Evolutionary conservation across 2,888 invertebrate genomes (phyloP).

Genomic region (Plusia festucae): DNA sequence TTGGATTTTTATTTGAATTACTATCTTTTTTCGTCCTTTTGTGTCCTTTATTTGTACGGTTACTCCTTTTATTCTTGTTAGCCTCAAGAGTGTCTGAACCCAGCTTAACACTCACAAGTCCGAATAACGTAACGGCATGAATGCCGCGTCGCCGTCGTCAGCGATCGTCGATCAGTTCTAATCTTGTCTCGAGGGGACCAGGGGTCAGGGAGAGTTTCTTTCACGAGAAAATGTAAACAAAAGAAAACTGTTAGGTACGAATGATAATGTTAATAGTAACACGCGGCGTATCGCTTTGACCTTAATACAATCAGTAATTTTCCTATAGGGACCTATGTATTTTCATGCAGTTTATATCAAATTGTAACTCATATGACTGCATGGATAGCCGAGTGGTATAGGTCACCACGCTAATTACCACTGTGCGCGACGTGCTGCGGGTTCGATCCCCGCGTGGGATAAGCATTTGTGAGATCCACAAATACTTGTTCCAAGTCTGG

Average conservation of each 20-base stretch:
- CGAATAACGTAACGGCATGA: slow-evolving; percentile 23
- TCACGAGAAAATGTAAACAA: slow-evolving; percentile 59
- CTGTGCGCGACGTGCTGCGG: no score
- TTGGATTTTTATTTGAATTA: no score
- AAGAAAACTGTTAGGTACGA: slow-evolving; percentile 52
- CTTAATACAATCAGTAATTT: slow-evolving; percentile 66
- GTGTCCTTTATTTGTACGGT: no score
- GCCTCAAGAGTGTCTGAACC: background rate
- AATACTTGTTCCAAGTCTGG: no score
- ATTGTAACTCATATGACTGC: background rate
- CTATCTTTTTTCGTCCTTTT: no score
- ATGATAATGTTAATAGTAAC: slow-evolving; percentile 69
- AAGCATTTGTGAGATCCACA: no score
- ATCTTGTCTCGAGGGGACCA: slow-evolving; percentile 51
- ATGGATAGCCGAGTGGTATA: no score
- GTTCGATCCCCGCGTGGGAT: no score
- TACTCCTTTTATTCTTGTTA: no score
- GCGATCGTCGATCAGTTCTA: slow-evolving; percentile 28
- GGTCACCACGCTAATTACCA: no score
- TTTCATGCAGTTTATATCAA: slow-evolving; percentile 1
- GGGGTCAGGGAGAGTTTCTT: slow-evolving; percentile 54
- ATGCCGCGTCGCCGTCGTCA: slow-evolving; percentile 1
- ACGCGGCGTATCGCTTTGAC: slow-evolving; percentile 66
- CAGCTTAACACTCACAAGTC: slow-evolving; percentile 20
- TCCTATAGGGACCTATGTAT: slow-evolving; percentile 45